Conservation (phyloP, 2,797 vertebrate species). For the Microcaecilia unicolor region DNA sequence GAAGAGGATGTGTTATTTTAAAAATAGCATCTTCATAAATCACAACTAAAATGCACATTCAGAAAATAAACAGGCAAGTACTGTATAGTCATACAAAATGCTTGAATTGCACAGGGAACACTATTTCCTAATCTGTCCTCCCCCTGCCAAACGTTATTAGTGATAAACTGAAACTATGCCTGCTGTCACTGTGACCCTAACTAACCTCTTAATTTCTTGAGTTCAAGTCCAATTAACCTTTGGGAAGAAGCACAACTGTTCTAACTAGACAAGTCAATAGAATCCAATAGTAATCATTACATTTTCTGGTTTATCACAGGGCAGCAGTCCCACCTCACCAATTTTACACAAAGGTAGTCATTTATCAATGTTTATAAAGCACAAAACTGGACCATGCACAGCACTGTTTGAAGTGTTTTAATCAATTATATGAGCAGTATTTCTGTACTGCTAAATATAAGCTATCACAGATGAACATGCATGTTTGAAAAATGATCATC, state of each 20-base stretch:
- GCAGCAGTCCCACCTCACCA: slow-evolving; percentile 67
- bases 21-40: no score
- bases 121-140: slow-evolving; percentile 55
- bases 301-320: slow-evolving; percentile 91
- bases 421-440: slow-evolving; percentile 41
- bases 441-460: slow-evolving; percentile 28
- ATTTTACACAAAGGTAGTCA: slow-evolving; percentile 74
- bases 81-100: slow-evolving; percentile 15
- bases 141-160: slow-evolving; percentile 84
- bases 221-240: slow-evolving; percentile 99
- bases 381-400: slow-evolving; percentile 47
- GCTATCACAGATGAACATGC: slow-evolving; percentile 23
- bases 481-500: slow-evolving; percentile 27
- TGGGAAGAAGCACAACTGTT: slow-evolving; percentile 74
- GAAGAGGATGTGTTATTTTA: no score
- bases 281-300: slow-evolving; percentile 86
- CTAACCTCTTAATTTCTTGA: slow-evolving; percentile 94
- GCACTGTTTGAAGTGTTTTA: slow-evolving; percentile 48
- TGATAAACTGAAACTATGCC: slow-evolving; percentile 70
- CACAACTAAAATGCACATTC: no score
- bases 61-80: not conserved
- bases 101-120: slow-evolving; percentile 8
- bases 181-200: slow-evolving; percentile 79
- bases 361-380: slow-evolving; percentile 72
- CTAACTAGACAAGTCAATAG: slow-evolving; percentile 79